Percentiles rank a stretch among this genome's conserved stretches.
Evolutionary conservation across 2,113 vertebrate species (phyloP).

Genomic region (Alligator sinensis): DNA sequence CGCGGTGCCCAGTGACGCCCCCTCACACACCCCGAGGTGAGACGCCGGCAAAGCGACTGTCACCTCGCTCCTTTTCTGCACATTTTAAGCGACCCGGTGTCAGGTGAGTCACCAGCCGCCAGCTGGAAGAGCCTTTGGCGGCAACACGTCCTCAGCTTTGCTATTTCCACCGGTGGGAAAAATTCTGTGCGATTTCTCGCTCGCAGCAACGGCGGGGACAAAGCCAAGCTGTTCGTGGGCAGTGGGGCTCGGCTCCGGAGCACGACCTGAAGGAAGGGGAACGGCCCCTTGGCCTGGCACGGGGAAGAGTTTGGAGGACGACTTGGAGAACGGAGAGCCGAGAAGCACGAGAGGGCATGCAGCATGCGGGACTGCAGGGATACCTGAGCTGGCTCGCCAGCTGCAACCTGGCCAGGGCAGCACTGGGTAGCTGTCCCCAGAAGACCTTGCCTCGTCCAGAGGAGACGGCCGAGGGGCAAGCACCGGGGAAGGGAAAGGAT

Average conservation of each 20-base stretch:
- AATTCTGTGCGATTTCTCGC: slow-evolving; percentile 1
- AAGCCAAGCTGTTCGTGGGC: slow-evolving; percentile 35
- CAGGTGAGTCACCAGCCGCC: slow-evolving; percentile 31
- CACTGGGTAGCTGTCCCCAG: no score
- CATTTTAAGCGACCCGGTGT: background rate
- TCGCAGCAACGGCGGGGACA: slow-evolving; percentile 26
- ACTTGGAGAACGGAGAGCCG: no score
- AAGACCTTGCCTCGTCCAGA: no score
- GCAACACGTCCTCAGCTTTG: slow-evolving; percentile 33
- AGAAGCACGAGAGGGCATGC: no score
- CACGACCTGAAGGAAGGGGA: slow-evolving; percentile 34
- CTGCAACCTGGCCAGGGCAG: no score
- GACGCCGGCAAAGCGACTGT: fast-evolving
- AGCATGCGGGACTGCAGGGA: no score
- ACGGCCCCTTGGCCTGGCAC: no score
- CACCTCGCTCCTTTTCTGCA: background rate
- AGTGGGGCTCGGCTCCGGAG: background rate
- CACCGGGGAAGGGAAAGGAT: no score
- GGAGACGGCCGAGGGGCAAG: no score
- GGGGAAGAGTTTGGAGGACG: background rate
- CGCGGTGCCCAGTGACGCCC: fast-evolving
- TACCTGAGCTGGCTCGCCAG: no score
- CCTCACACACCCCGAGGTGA: fast-evolving
- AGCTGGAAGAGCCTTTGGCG: slow-evolving; percentile 1
- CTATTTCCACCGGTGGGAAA: background rate